Percentiles rank a stretch among this genome's conserved stretches.
Conservation (phyloP, 2,888 invertebrate species). For the Chrysodeixis includens region DNA sequence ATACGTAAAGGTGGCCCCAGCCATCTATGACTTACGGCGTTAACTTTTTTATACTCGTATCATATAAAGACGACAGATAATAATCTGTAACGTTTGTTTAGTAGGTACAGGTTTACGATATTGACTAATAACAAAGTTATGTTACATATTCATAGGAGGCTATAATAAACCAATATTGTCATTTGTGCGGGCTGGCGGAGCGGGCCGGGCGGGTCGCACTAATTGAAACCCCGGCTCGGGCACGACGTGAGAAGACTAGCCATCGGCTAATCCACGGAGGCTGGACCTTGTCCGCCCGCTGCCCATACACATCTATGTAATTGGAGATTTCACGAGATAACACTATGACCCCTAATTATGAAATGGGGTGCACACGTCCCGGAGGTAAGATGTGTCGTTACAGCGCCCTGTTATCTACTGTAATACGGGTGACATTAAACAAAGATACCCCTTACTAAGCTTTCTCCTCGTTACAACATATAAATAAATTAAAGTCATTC, state of each 20-base stretch:
- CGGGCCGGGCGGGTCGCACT: conserved; percentile 67
- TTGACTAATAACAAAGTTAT: conserved; percentile 58
- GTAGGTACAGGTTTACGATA: conserved; percentile 53
- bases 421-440: conserved; percentile 42
- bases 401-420: conserved; percentile 54
- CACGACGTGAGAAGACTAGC: conserved; percentile 86
- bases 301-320: conserved; percentile 75
- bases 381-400: conserved; percentile 56
- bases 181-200: conserved; percentile 66
- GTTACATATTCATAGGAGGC: conserved; percentile 75
- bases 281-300: conserved; percentile 62
- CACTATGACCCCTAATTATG: conserved; percentile 83
- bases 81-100: conserved; percentile 46
- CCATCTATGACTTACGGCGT: conserved; percentile 48
- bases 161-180: conserved; percentile 81
- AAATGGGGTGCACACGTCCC: conserved; percentile 67
- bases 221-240: conserved; percentile 81
- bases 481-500: conserved; percentile 1
- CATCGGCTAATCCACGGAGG: conserved; percentile 79
- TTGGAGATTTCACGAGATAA: conserved; percentile 88
- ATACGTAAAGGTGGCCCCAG: conserved; percentile 55
- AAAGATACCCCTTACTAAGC: conserved; percentile 24
- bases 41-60: conserved; percentile 46
- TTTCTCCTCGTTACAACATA: conserved; percentile 3
- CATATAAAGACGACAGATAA: conserved; percentile 34